phyloP scores from a whole-genome alignment of 2,888 invertebrate genomes.

The Drosophila nigricruria region DNA sequence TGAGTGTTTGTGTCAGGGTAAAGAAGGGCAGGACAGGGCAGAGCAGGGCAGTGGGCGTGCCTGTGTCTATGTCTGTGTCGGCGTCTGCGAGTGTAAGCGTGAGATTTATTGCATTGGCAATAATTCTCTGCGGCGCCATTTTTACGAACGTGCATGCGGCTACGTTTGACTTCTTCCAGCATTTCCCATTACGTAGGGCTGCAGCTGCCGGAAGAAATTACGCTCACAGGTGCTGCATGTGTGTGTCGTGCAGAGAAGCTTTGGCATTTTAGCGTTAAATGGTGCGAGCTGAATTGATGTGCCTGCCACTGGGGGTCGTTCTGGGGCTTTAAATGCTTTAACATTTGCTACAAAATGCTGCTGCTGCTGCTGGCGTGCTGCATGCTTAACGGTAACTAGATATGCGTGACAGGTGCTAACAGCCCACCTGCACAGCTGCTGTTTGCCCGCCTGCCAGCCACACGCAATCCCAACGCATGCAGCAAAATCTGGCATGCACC shows the following conservation, averaged over 20 bases:
- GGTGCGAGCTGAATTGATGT: slow-evolving; percentile 77
- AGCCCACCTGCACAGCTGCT: slow-evolving; percentile 23
- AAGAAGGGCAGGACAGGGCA: neutral
- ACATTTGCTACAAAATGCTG: slow-evolving; percentile 54
- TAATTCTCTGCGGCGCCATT: slow-evolving; percentile 81
- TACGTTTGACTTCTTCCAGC: slow-evolving; percentile 59
- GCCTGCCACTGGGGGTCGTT: slow-evolving; percentile 38
- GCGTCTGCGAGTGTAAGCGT: slow-evolving; percentile 33
- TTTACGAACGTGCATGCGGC: slow-evolving; percentile 75
- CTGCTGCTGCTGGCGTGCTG: slow-evolving; percentile 24
- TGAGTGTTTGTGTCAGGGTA: neutral
- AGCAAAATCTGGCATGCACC: slow-evolving; percentile 48
- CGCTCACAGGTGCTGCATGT: slow-evolving; percentile 59
- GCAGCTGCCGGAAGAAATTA: slow-evolving; percentile 69
- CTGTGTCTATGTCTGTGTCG: slow-evolving; percentile 14
- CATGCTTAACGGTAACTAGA: slow-evolving; percentile 51
- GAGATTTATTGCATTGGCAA: slow-evolving; percentile 83
- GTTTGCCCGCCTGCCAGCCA: slow-evolving; percentile 22
- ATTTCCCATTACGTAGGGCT: slow-evolving; percentile 51
- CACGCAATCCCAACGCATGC: slow-evolving; percentile 38
- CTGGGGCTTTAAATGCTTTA: slow-evolving; percentile 54
- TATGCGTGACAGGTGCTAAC: slow-evolving; percentile 70
- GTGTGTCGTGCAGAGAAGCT: slow-evolving; percentile 45
- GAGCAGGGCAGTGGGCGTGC: neutral
- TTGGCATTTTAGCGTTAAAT: slow-evolving; percentile 79